Percentiles rank a stretch among this genome's conserved stretches.
phyloP scores from a whole-genome alignment of 2,888 invertebrate genomes.

The Tenthredo distinguenda region DNA sequence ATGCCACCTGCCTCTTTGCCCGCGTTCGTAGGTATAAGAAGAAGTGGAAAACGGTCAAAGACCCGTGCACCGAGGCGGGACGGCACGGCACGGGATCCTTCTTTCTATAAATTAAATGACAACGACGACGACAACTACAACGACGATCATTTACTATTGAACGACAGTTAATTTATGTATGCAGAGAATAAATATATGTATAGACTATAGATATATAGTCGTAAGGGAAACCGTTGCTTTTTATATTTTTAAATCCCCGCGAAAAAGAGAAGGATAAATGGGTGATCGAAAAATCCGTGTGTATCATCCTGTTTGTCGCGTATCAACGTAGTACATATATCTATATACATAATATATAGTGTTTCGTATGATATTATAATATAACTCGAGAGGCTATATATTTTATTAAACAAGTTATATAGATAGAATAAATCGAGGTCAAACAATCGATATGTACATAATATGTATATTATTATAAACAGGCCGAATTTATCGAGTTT shows the following conservation, averaged over 20 bases:
- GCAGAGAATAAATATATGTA: neutral
- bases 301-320: neutral
- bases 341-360: neutral
- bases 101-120: slow-evolving; percentile 17
- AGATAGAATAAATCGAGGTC: neutral
- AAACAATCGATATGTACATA: neutral
- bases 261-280: neutral
- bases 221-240: neutral
- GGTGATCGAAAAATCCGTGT: neutral
- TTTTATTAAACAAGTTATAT: neutral
- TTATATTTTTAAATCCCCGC: neutral
- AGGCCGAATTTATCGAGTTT: neutral
- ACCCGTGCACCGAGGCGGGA: slow-evolving; percentile 56
- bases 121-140: neutral
- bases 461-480: neutral
- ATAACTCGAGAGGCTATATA: neutral
- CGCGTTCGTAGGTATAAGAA: slow-evolving; percentile 39
- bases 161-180: neutral
- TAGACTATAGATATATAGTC: neutral
- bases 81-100: slow-evolving; percentile 50
- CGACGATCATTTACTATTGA: neutral
- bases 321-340: neutral
- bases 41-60: slow-evolving; percentile 60
- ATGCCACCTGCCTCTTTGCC: slow-evolving; percentile 48
- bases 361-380: neutral